Conservation (phyloP, 2,113 vertebrate genomes). For the Nesogale talazaci region DNA sequence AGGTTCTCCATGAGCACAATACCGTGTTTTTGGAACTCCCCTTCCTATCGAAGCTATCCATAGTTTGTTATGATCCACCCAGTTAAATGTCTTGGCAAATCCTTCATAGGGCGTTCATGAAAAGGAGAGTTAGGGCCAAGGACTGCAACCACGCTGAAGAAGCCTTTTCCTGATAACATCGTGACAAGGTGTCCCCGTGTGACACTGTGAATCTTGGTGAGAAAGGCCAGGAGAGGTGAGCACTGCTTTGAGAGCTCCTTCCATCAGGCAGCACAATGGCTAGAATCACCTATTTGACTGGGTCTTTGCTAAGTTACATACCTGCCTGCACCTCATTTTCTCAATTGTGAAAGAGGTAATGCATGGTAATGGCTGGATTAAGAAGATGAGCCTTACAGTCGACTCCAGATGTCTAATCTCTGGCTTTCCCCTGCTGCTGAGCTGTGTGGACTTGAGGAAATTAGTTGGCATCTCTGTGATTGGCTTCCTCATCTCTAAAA, state of each 20-base stretch:
- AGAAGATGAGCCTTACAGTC: neutral
- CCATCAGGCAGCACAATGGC: neutral
- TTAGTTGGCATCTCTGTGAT: neutral
- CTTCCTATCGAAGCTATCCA: too few species aligned
- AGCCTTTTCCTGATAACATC: neutral
- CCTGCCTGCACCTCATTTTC: too few species aligned
- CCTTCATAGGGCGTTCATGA: neutral
- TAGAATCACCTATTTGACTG: too few species aligned
- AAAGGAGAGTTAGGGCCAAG: neutral
- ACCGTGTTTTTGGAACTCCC: too few species aligned
- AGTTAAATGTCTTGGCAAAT: too few species aligned
- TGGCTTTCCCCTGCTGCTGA: conserved; percentile 9
- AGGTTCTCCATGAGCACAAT: too few species aligned
- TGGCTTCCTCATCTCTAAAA: conserved; percentile 42
- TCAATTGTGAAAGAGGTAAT: too few species aligned
- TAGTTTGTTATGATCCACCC: too few species aligned
- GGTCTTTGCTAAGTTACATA: too few species aligned
- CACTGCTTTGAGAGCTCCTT: neutral
- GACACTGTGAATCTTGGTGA: neutral
- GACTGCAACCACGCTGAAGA: neutral
- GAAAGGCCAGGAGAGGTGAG: neutral
- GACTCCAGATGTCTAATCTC: neutral
- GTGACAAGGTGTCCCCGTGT: fast-evolving
- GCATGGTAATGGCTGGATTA: neutral
- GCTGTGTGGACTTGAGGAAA: neutral